These are phyloP conservation scores for Saccostrea glomerata DNA, from an alignment of 1,140 invertebrate genomes.

Conservation along the genomic window DNA sequence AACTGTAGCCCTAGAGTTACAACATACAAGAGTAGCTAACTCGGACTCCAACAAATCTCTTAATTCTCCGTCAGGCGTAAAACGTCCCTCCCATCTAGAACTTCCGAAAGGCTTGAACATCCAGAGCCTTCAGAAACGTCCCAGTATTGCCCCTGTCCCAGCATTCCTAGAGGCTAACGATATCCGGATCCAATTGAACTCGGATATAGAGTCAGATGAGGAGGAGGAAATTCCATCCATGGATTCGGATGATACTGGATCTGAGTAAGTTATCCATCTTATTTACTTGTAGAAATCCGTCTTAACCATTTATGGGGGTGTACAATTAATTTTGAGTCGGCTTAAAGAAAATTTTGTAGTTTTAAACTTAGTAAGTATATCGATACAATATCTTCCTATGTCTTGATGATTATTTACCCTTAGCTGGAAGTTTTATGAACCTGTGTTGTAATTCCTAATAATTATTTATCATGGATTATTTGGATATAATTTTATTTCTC, in stretches of 20 bases:
- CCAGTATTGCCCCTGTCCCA: slow-evolving; percentile 80
- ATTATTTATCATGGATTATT: too few species aligned
- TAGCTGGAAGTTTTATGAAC: too few species aligned
- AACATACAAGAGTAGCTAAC: slow-evolving; percentile 64
- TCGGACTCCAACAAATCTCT: background rate
- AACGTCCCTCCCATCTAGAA: slow-evolving; percentile 61
- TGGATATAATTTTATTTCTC: too few species aligned
- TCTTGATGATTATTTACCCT: too few species aligned
- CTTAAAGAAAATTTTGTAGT: too few species aligned
- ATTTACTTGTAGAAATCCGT: too few species aligned
- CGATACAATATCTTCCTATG: too few species aligned
- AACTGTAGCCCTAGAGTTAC: slow-evolving; percentile 74
- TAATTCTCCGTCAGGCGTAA: slow-evolving; percentile 40
- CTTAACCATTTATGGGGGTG: too few species aligned
- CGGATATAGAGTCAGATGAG: slow-evolving; percentile 51
- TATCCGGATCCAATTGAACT: slow-evolving; percentile 65
- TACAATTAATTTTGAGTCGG: too few species aligned
- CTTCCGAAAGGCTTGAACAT: slow-evolving; percentile 71
- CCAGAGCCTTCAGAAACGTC: slow-evolving; percentile 73
- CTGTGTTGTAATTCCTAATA: too few species aligned
- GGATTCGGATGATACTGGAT: slow-evolving; percentile 58
- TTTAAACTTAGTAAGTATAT: too few species aligned
- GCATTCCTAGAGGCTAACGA: slow-evolving; percentile 76
- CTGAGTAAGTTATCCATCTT: slow-evolving; percentile 57
- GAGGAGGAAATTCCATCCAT: slow-evolving; percentile 59